Base-by-base conservation (phyloP, 1,140 invertebrate genomes). In the Zelostemma sp. region DNA sequence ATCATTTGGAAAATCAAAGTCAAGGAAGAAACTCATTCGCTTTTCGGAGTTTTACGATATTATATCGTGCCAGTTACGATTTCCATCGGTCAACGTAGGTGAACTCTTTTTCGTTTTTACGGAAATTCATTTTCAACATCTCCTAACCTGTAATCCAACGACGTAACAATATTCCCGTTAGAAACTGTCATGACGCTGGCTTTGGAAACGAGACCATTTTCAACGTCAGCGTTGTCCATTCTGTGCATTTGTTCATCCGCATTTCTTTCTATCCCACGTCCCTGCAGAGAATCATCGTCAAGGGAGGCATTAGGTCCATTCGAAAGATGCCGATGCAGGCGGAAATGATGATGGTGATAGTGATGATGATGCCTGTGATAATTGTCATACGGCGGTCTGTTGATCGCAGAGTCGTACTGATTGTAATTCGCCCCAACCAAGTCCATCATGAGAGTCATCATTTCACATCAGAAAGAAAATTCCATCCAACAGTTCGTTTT, bases 361-460 rank as follows among this genome's bases (percentile, higher is more conserved):
- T 78, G 76, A 35, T 80, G 74, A 54, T 74, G 70, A 43, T 73
- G 72, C 6, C 70, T 66, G n/a, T 82, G 81, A 61, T 82, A 83
- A 46, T 65, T 66, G 19, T 83, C 79, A 68, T 82, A 81, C 0
- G 79, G 54, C 12, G 77, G 16, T 50, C 81, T 76, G n/a, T 64
- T 63, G 33, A 72, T 62, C 6, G 57, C 19, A 12, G 76, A 48
- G 53, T 84, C 82, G 73, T 84, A 85, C 0, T 71, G 72, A 35
- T 78, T 64, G 73, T 84, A 85, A 33, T 60, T 56, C 15, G 73
- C 51, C 68, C 75, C 77, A 55, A 79, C 76, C 53, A 72, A 45
- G 62, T 84, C 80, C 57, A 82, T 84, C 76, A 85, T 82, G 55
- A 86, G 77, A 74, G 83, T 86, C 83, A 86, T 86, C 81, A 82